These are phyloP conservation scores for Stegana nigrithorax DNA, from an alignment of 2,888 invertebrate species.

Conservation along the genomic window DNA sequence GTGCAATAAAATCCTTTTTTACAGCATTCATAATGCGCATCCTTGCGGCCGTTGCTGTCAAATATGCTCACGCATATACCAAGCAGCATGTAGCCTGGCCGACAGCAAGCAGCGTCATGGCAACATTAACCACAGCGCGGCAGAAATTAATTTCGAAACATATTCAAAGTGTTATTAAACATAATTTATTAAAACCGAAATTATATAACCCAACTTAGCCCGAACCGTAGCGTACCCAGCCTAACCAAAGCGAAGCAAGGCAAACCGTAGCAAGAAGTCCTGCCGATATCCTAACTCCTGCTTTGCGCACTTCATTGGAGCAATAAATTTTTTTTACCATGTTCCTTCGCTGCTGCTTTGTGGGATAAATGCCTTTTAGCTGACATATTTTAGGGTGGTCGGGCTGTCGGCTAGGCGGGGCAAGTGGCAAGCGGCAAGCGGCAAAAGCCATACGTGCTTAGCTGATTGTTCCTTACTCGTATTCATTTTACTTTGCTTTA, in stretches of 20 bases:
- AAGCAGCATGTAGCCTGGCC: conserved; percentile 18
- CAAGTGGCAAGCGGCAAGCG: conserved; percentile 41
- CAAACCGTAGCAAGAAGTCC: background rate
- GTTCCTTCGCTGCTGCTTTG: conserved; percentile 1
- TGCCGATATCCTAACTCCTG: background rate
- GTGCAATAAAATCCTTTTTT: conserved; percentile 60
- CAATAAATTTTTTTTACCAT: conserved; percentile 43
- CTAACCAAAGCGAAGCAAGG: background rate
- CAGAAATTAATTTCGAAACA: conserved; percentile 60
- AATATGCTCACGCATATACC: background rate
- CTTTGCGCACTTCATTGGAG: conserved; percentile 33
- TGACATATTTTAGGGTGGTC: conserved; percentile 23
- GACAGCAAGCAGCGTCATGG: background rate
- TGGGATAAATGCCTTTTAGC: conserved; percentile 6
- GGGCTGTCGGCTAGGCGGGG: conserved; percentile 32
- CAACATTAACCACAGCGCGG: conserved; percentile 30
- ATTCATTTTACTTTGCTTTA: background rate
- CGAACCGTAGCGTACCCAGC: background rate
- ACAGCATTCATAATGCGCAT: conserved; percentile 39
- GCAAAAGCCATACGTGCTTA: conserved; percentile 20
- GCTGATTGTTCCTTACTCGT: background rate
- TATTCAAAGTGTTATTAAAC: conserved; percentile 63
- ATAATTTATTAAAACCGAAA: conserved; percentile 63
- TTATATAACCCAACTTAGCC: conserved; percentile 44
- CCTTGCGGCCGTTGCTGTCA: conserved; percentile 20